A percentile compares a stretch with the other conserved stretches of the same genome.
These are phyloP conservation scores for Bagarius yarrelli DNA, from an alignment of 2,113 vertebrate species.

Conservation along the genomic window DNA sequence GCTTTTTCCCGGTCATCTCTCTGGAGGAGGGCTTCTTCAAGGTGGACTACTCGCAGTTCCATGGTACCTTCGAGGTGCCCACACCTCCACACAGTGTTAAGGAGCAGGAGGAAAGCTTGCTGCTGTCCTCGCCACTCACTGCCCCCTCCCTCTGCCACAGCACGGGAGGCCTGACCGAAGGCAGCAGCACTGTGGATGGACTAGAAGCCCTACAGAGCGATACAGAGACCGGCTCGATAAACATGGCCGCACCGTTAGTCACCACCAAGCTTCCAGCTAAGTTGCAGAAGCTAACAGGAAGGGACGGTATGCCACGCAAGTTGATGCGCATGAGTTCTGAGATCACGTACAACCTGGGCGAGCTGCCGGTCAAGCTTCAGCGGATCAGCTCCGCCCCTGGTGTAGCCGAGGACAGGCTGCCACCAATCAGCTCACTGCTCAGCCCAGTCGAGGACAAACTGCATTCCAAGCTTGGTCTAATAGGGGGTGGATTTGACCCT, in stretches of 20 bases:
- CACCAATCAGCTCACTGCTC: conserved; percentile 92
- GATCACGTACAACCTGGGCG: conserved; percentile 97
- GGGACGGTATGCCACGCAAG: conserved; percentile 75
- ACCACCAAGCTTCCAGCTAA: conserved; percentile 89
- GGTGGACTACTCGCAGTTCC: conserved; percentile 98
- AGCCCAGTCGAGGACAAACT: conserved; percentile 85
- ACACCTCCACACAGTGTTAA: conserved; percentile 95
- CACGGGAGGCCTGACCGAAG: conserved; percentile 77
- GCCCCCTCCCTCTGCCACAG: conserved; percentile 93
- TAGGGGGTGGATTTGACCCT: conserved; percentile 76
- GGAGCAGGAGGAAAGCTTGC: conserved; percentile 95
- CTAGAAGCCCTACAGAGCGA: conserved; percentile 86
- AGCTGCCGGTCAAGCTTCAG: conserved; percentile 96
- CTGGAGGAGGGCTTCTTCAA: conserved; percentile 98
- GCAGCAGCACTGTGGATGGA: conserved; percentile 86
- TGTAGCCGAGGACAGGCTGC: conserved; percentile 91
- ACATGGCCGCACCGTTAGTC: conserved; percentile 33
- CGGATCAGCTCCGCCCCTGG: conserved; percentile 98
- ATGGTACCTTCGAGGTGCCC: conserved; percentile 95
- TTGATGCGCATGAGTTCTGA: conserved; percentile 97
- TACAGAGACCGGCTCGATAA: conserved; percentile 68
- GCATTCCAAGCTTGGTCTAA: conserved; percentile 68
- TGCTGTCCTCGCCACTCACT: conserved; percentile 93
- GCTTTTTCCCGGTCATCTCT: conserved; percentile 97
- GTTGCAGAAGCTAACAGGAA: conserved; percentile 89